These are phyloP conservation scores for Cotesia congregata DNA, from an alignment of 2,888 invertebrate genomes.

Conservation along the genomic window DNA sequence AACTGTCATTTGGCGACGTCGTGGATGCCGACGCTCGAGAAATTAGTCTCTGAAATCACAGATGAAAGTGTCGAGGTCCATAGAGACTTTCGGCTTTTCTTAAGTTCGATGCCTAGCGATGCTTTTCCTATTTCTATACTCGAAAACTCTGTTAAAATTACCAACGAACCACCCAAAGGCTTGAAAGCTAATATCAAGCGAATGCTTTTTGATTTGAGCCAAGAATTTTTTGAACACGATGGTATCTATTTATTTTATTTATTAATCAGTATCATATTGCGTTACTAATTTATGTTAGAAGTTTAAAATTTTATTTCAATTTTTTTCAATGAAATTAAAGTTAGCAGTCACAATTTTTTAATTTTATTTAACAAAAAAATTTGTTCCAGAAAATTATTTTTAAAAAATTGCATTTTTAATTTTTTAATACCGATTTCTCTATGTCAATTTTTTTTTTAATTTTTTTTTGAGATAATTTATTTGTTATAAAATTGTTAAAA, in stretches of 20 bases:
- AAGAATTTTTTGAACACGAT: slow-evolving; percentile 86
- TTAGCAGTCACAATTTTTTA: no score
- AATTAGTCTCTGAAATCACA: slow-evolving; percentile 80
- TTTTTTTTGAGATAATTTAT: no score
- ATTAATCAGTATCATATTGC: not conserved
- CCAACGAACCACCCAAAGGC: slow-evolving; percentile 95
- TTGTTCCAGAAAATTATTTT: no score
- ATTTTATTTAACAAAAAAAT: no score
- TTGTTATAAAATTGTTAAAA: no score
- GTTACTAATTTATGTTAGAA: no score
- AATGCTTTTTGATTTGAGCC: slow-evolving; percentile 83
- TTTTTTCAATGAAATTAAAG: no score
- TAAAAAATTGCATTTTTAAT: no score
- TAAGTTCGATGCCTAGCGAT: slow-evolving; percentile 91
- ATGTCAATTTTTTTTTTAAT: no score
- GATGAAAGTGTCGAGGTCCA: slow-evolving; percentile 79
- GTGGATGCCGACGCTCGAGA: slow-evolving; percentile 91
- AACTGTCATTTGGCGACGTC: slow-evolving; percentile 95
- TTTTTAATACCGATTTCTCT: no score
- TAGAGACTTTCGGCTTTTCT: slow-evolving; percentile 83
- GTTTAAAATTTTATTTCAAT: no score
- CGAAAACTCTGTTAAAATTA: slow-evolving; percentile 94
- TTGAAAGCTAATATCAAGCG: slow-evolving; percentile 89
- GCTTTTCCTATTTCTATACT: slow-evolving; percentile 91
- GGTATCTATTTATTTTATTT: slow-evolving; percentile 71